Evolutionary conservation across 2,797 vertebrate species (phyloP).

Genomic region (Brachyrhaphis roseni): DNA sequence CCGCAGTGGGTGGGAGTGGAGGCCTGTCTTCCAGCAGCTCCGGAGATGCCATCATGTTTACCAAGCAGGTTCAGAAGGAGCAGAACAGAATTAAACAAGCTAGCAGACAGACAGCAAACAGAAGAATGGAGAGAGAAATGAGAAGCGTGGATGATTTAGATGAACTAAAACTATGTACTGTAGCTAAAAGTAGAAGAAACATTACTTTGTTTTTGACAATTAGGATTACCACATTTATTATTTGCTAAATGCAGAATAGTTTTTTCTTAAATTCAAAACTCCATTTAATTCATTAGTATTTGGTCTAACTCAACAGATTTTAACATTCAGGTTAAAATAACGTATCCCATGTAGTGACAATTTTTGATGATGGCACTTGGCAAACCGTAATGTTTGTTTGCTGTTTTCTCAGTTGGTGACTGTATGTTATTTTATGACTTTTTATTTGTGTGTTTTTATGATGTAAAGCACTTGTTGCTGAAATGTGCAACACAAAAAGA

Average conservation of each 20-base stretch:
- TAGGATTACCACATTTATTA: background rate
- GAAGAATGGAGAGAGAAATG: conserved; percentile 43
- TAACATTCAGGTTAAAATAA: background rate
- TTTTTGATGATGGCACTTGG: too few relatives aligned
- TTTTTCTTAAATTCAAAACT: background rate
- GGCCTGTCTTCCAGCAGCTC: conserved; percentile 42
- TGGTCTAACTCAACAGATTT: background rate
- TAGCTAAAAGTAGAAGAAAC: background rate
- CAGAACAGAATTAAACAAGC: conserved; percentile 11
- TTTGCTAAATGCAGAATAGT: background rate
- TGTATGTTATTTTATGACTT: too few relatives aligned
- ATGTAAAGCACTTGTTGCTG: too few relatives aligned
- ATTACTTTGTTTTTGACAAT: background rate
- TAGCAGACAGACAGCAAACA: conserved; percentile 55
- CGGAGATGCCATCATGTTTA: conserved; percentile 69
- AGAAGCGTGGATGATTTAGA: conserved; percentile 42
- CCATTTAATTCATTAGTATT: background rate
- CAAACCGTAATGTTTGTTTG: too few relatives aligned
- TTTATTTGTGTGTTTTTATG: too few relatives aligned
- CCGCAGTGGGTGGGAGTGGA: conserved; percentile 35
- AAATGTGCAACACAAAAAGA: too few relatives aligned
- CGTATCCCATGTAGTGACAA: too few relatives aligned
- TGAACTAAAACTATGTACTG: conserved; percentile 15
- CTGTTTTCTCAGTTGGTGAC: too few relatives aligned
- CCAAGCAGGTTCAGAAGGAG: conserved; percentile 61